Evolutionary conservation across 2,888 invertebrate species (phyloP).

Genomic region (Nineta flava): DNA sequence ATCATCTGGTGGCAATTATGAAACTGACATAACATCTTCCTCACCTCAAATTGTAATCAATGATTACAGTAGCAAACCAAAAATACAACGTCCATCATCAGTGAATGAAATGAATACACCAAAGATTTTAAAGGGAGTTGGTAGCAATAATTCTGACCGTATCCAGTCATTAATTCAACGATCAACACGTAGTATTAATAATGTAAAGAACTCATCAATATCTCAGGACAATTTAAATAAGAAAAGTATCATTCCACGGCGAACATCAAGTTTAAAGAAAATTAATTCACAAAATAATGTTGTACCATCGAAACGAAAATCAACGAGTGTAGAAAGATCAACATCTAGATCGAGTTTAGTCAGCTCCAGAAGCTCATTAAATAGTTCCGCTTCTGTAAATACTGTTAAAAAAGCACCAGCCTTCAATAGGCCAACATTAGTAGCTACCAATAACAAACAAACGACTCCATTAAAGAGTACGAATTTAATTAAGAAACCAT

Average conservation of each 20-base stretch:
- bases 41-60: conserved; percentile 17
- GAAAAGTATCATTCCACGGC: conserved; percentile 25
- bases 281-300: conserved; percentile 21
- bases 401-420: conserved; percentile 57
- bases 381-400: conserved; percentile 61
- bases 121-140: conserved; percentile 11
- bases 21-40: conserved; percentile 29
- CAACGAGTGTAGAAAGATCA: conserved; percentile 51
- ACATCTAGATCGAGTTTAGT: conserved; percentile 63
- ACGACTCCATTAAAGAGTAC: conserved; percentile 20
- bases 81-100: conserved; percentile 13
- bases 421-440: conserved; percentile 18
- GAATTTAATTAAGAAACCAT: conserved; percentile 10
- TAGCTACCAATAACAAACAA: conserved; percentile 22
- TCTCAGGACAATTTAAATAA: conserved; percentile 17
- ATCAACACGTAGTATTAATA: conserved; percentile 16
- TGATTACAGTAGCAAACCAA: conserved; percentile 17
- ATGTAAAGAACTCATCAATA: conserved; percentile 19
- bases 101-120: conserved; percentile 18
- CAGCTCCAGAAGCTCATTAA: conserved; percentile 69
- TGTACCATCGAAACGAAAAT: conserved; percentile 11
- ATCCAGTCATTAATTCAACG: conserved; percentile 19
- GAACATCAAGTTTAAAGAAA: conserved; percentile 26
- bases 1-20: conserved; percentile 52
- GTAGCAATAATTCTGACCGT: conserved; percentile 6